phyloP scores from a whole-genome alignment of 30 jellyfish, hydroid and myxozoan genomes.

The Cassiopea xamachana region DNA sequence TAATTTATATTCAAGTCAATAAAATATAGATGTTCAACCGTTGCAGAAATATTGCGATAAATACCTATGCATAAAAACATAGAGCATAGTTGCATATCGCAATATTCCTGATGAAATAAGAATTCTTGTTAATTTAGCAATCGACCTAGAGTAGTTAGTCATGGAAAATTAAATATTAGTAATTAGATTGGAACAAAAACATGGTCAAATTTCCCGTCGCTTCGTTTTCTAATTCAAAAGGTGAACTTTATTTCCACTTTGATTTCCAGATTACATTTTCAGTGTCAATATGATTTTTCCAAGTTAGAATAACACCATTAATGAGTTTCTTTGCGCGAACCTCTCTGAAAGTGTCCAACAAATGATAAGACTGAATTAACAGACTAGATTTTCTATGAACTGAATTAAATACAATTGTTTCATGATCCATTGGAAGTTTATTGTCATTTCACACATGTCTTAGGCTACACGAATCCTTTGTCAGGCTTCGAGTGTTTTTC shows the following conservation, averaged over 20 bases:
- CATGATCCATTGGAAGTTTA: background rate
- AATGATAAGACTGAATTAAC: slow-evolving; percentile 3
- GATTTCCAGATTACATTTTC: background rate
- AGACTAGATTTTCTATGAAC: background rate
- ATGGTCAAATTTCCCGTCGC: background rate
- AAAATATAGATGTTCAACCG: too few relatives aligned
- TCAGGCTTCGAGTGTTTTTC: background rate
- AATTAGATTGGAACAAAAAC: background rate
- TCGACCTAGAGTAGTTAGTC: too few relatives aligned
- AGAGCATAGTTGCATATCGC: too few relatives aligned
- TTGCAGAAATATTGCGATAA: too few relatives aligned
- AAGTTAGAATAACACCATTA: background rate
- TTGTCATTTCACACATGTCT: slow-evolving; percentile 9
- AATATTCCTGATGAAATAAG: too few relatives aligned
- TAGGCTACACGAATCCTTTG: slow-evolving; percentile 3
- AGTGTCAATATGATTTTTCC: background rate
- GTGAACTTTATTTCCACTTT: background rate
- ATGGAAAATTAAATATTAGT: too few relatives aligned
- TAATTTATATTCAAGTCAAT: too few relatives aligned
- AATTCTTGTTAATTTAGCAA: too few relatives aligned
- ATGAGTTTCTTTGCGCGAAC: background rate
- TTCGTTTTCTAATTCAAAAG: background rate
- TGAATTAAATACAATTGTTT: background rate
- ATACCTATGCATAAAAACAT: too few relatives aligned
- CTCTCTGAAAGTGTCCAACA: background rate